These are phyloP conservation scores for Hydropsyche tenuis DNA, from an alignment of 1,140 invertebrate species.

Conservation along the genomic window DNA sequence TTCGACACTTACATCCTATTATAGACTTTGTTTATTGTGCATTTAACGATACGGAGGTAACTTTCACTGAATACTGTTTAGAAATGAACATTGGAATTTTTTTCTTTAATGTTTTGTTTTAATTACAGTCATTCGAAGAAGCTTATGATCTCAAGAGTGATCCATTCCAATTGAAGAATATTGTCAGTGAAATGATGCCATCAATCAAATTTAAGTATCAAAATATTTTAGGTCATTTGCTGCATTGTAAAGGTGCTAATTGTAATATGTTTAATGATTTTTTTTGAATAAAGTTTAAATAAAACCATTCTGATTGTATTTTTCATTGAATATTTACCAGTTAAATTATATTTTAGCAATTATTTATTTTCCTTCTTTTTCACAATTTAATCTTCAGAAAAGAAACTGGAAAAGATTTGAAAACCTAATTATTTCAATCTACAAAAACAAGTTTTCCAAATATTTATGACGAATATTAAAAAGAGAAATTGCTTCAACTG, in stretches of 20 bases:
- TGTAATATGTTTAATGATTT: conserved; percentile 37
- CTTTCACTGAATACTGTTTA: neutral
- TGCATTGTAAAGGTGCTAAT: conserved; percentile 35
- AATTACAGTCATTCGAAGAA: conserved; percentile 71
- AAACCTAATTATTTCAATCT: too few species aligned
- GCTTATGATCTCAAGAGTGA: conserved; percentile 73
- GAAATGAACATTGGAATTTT: neutral
- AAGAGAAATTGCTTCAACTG: too few species aligned
- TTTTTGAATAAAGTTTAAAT: neutral
- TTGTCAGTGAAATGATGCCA: conserved; percentile 61
- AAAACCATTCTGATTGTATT: too few species aligned
- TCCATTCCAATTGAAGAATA: conserved; percentile 74
- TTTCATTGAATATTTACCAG: too few species aligned
- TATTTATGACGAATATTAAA: too few species aligned
- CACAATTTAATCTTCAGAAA: too few species aligned
- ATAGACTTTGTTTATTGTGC: conserved; percentile 76
- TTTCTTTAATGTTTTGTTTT: conserved; percentile 20
- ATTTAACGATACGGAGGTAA: conserved; percentile 76
- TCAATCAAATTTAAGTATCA: conserved; percentile 51
- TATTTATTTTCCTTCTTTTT: too few species aligned
- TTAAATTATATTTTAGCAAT: too few species aligned
- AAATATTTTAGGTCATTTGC: conserved; percentile 32
- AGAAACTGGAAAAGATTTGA: too few species aligned
- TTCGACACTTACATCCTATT: conserved; percentile 66
- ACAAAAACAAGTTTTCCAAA: too few species aligned